These are phyloP conservation scores for Brachyistius frenatus DNA, from an alignment of 2,113 vertebrate species.

Conservation along the genomic window DNA sequence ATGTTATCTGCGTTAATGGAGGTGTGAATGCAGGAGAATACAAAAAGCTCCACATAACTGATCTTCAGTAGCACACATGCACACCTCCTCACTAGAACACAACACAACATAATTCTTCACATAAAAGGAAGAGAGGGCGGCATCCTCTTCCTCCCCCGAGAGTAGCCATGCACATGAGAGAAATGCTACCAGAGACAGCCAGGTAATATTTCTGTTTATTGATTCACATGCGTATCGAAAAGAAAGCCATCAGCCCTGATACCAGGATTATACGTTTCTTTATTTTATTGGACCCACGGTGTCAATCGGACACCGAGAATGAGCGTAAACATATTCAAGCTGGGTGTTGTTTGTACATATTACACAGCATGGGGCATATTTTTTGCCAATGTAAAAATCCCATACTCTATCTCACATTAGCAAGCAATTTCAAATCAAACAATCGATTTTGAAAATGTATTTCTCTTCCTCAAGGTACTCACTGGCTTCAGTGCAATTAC, in stretches of 20 bases:
- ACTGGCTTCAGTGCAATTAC: too few species aligned
- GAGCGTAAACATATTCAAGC: too few species aligned
- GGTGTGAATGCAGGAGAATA: constrained; percentile 32
- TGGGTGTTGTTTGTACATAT: too few species aligned
- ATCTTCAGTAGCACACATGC: constrained; percentile 3
- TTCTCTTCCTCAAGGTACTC: too few species aligned
- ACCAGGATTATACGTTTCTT: background rate
- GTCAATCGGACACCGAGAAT: too few species aligned
- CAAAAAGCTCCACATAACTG: background rate
- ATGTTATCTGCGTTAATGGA: constrained; percentile 28
- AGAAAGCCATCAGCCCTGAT: constrained; percentile 1
- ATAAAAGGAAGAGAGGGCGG: constrained; percentile 1
- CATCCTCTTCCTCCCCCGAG: background rate
- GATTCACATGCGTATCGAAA: background rate
- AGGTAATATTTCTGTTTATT: constrained; percentile 17
- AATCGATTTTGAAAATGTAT: too few species aligned
- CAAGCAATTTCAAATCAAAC: too few species aligned
- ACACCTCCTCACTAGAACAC: background rate
- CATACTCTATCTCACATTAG: too few species aligned
- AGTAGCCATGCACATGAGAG: constrained; percentile 12
- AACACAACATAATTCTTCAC: constrained; percentile 5
- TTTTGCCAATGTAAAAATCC: too few species aligned
- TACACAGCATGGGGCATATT: too few species aligned
- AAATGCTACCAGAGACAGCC: constrained; percentile 15
- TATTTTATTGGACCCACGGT: constrained; percentile 1